These are phyloP conservation scores for Leucania comma DNA, from an alignment of 2,888 invertebrate species.

Conservation along the genomic window DNA sequence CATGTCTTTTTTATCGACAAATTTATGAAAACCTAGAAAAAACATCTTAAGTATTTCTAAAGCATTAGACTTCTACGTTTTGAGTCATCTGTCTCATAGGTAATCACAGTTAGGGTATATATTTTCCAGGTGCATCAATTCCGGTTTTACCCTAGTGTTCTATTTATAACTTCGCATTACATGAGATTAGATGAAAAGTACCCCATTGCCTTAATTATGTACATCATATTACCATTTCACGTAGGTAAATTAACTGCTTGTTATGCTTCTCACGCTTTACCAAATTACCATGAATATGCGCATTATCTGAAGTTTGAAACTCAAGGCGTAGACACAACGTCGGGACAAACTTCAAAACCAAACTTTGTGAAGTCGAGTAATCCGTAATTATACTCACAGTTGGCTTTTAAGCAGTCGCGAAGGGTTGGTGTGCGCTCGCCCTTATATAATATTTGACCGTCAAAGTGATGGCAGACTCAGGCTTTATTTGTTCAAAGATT, in stretches of 20 bases:
- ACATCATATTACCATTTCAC: neutral
- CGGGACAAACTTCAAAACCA: slow-evolving; percentile 35
- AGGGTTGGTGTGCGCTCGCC: slow-evolving; percentile 40
- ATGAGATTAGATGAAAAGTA: neutral
- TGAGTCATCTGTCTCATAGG: no score
- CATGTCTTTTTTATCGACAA: no score
- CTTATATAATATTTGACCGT: slow-evolving; percentile 47
- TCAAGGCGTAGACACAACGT: slow-evolving; percentile 39
- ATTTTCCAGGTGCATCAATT: neutral
- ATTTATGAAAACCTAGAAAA: no score
- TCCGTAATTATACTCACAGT: slow-evolving; percentile 59
- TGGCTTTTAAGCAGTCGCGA: slow-evolving; percentile 40
- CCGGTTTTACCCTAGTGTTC: no score
- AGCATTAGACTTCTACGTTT: no score
- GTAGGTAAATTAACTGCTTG: slow-evolving; percentile 18
- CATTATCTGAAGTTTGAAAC: slow-evolving; percentile 39
- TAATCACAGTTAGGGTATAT: no score
- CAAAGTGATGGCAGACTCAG: slow-evolving; percentile 5
- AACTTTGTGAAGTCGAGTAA: slow-evolving; percentile 51
- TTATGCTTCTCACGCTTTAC: slow-evolving; percentile 17
- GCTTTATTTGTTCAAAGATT: slow-evolving; percentile 9
- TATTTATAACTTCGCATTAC: neutral
- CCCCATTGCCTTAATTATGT: neutral
- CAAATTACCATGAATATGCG: slow-evolving; percentile 43
- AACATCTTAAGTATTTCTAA: no score